Evolutionary conservation across 1,140 invertebrate genomes (phyloP), one percentile per base, ranked within the genome.

Genomic region (Octopus sinensis): DNA sequence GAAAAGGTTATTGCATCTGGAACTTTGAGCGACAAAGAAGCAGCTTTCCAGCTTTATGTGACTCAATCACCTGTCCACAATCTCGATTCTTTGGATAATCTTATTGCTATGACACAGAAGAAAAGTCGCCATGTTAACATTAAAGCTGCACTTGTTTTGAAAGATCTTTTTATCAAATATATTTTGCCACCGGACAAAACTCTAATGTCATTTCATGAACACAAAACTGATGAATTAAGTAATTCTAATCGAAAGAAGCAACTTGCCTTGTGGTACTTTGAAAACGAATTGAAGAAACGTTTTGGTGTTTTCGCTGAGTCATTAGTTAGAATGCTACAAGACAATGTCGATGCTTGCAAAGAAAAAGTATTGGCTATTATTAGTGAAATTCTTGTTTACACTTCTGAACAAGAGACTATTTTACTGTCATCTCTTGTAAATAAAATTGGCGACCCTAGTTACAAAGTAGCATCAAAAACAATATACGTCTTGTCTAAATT

Each of bases 391-490:
- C 17, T 30, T 23, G 73, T 13, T 53, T 73, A 51, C 53, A 53
- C 73, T 23, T 5, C 53, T 10, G 23, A 79, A 54, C 17, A 79
- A 79, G n/a, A 54, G 9, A 12, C 5, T 7, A 6, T 77, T 77
- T 89, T 99, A 52, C 89, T 99, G 4, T 92, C 93, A 0, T 93
- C 94, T 86, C 90, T 99, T 52, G 94, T 98, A 0, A 99, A 99
- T 88, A 99, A 99, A 92, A 92, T 99, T 17, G 98, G 98, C 71
- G 97, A 99, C 92, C 97, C 97, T 4, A 93, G 93, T 2, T 93
- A 94, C 82, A 95, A 96, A 90, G 93, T 98, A 1, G 96, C 95
- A 0, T 95, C 96, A 0, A 96, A 96, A 91, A 94, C 95, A 0
- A 93, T 96, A 62, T 95, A 96, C 90, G 94, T 96, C 85, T 91